Evolutionary conservation across 2,888 invertebrate genomes (phyloP).

Genomic region (Ophioninae sp.): DNA sequence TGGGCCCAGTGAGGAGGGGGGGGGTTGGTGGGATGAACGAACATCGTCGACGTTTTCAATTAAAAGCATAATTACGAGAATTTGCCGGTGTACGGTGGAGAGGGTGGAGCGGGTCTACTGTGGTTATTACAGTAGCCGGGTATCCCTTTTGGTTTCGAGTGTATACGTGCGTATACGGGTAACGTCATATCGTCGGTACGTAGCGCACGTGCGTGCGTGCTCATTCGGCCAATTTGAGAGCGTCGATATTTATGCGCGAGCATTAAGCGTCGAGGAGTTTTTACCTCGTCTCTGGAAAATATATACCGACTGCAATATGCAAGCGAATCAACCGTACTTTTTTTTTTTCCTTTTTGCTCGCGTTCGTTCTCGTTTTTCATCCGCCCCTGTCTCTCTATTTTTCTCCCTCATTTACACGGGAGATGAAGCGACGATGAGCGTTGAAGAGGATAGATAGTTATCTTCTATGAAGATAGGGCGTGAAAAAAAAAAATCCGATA

Average conservation of each 20-base stretch:
- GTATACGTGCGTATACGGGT: conserved; percentile 36
- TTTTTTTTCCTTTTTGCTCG: conserved; percentile 5
- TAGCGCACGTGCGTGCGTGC: conserved; percentile 72
- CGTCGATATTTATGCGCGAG: conserved; percentile 74
- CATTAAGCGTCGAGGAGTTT: conserved; percentile 70
- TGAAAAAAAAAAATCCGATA: too few relatives aligned
- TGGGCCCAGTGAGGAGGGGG: background rate
- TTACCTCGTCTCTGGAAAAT: conserved; percentile 34
- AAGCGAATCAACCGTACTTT: conserved; percentile 39
- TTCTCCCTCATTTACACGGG: conserved; percentile 5
- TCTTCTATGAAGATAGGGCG: too few relatives aligned
- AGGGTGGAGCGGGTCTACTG: conserved; percentile 29
- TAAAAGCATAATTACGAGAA: conserved; percentile 77
- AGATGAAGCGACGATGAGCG: background rate
- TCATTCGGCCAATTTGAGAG: conserved; percentile 72
- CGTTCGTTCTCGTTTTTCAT: background rate
- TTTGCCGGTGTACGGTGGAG: conserved; percentile 68
- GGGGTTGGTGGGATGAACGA: conserved; percentile 50
- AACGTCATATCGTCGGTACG: conserved; percentile 58
- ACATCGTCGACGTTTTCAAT: conserved; percentile 72
- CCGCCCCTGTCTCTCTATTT: background rate
- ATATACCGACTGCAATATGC: conserved; percentile 35
- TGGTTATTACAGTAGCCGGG: conserved; percentile 29
- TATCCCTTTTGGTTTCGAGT: background rate
- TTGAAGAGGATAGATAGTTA: background rate